Evolutionary conservation across 2,797 vertebrate genomes (phyloP), one percentile per base, ranked within the genome.

Genomic region (Cryptoprocta ferox): DNA sequence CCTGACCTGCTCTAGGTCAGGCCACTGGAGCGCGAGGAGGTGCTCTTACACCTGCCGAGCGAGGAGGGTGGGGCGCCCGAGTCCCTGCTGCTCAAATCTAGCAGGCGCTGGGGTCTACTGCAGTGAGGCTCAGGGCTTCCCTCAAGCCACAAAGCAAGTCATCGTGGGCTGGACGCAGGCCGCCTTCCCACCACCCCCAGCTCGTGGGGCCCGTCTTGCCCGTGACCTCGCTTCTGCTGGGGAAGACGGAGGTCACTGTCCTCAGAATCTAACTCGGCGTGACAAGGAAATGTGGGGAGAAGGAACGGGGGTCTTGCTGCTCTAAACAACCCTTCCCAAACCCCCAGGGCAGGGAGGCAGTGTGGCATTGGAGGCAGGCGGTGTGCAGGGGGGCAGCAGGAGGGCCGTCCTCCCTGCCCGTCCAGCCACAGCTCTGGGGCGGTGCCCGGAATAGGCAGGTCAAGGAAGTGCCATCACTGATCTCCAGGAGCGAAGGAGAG

Each of bases 261-360:
- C 3, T 12, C 45, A 26, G 50, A 73, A 21, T 63, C 18, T 70
- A 26, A n/a, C 5, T 65, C 8, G 8, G 32, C 1, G 12, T 5
- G 66, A 19, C 13, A 30, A 39, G 0, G 45, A n/a, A 32, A 15
- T 0, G 10, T 1, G 45, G 16, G 48, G 37, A 81, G 19, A 37
- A 26, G 0, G 1, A 15, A 37, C 28, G 1, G 24, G 1, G 26
- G 45, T 19, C 28, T 1, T 4, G 53, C 45, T 50, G 19, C 56
- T 15, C 19, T 7, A 18, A 75, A 35, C 2, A 21, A 26, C 39
- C n/a, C 32, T 45, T 37, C 15, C 35, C 2, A 7, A 32, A 32
- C 28, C 21, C 1, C 0, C 13, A 26, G 2, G 14, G 28, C 50
- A 28, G 75, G 59, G 35, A 7, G 6, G 19, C 56, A 59, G 56